phyloP scores from a whole-genome alignment of 2,113 vertebrate genomes.

The Polypterus bichir region DNA sequence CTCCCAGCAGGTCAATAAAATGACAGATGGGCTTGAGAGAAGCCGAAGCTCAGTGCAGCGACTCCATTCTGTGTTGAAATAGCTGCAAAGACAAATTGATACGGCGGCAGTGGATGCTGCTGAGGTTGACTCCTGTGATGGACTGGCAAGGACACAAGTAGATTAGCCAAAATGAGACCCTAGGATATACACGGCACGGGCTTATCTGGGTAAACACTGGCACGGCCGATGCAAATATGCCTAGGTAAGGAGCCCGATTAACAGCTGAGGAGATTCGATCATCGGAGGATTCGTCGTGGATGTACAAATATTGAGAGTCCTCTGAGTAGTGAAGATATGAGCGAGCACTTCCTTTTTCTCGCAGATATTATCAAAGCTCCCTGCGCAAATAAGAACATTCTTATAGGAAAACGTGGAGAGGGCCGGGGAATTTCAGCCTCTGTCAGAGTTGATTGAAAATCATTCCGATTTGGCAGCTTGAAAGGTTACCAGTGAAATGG shows the following conservation, averaged over 20 bases:
- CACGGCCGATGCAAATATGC: slow-evolving; percentile 43
- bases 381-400: slow-evolving; percentile 16
- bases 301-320: no score
- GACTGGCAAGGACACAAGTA: slow-evolving; percentile 37
- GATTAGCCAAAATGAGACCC: slow-evolving; percentile 21
- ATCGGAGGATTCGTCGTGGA: no score
- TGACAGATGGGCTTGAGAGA: slow-evolving; percentile 36
- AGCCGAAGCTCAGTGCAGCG: slow-evolving; percentile 26
- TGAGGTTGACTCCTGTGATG: slow-evolving; percentile 29
- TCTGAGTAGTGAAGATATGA: no score
- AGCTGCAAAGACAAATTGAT: slow-evolving; percentile 38
- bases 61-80: slow-evolving; percentile 28
- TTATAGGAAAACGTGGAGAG: slow-evolving; percentile 5
- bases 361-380: slow-evolving; percentile 12
- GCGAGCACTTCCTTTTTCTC: background rate
- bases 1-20: slow-evolving; percentile 37
- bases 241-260: no score
- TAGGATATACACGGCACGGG: background rate
- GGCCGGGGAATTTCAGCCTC: slow-evolving; percentile 18
- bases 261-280: no score
- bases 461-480: slow-evolving; percentile 25
- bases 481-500: slow-evolving; percentile 26
- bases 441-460: slow-evolving; percentile 25
- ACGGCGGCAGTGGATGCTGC: slow-evolving; percentile 29
- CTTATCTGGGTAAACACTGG: slow-evolving; percentile 9